phyloP scores from a whole-genome alignment of 35 echinoderm and acorn worm genomes.

The Hemicentrotus pulcherrimus region DNA sequence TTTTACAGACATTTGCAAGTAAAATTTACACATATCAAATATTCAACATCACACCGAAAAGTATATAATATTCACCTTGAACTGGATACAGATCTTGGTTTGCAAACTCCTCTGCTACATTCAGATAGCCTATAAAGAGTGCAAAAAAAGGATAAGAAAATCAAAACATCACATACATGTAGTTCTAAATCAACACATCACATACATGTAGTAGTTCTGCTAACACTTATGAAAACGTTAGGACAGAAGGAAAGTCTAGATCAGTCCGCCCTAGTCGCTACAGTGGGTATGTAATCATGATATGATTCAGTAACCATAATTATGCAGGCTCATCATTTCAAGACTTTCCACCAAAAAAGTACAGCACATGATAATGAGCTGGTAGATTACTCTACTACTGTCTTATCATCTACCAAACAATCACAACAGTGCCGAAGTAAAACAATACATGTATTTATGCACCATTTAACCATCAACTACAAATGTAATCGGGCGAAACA shows the following conservation, averaged over 20 bases:
- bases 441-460: no score
- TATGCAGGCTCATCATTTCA: background rate
- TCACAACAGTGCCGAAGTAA: no score
- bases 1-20: background rate
- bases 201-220: no score
- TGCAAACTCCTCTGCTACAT: background rate
- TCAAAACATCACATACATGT: no score
- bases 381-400: no score
- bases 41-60: no score
- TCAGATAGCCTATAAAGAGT: background rate
- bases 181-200: no score
- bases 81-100: background rate
- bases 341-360: background rate
- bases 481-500: no score
- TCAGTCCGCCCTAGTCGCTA: constrained; percentile 15
- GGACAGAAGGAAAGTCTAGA: background rate
- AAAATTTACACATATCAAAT: no score
- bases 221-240: background rate
- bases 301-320: background rate
- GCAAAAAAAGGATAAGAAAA: background rate
- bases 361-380: no score
- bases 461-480: no score
- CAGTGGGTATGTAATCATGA: background rate
- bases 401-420: no score
- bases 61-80: background rate